These are phyloP conservation scores for Dastarcus helophoroides DNA, from an alignment of 2,888 invertebrate species.

Conservation along the genomic window DNA sequence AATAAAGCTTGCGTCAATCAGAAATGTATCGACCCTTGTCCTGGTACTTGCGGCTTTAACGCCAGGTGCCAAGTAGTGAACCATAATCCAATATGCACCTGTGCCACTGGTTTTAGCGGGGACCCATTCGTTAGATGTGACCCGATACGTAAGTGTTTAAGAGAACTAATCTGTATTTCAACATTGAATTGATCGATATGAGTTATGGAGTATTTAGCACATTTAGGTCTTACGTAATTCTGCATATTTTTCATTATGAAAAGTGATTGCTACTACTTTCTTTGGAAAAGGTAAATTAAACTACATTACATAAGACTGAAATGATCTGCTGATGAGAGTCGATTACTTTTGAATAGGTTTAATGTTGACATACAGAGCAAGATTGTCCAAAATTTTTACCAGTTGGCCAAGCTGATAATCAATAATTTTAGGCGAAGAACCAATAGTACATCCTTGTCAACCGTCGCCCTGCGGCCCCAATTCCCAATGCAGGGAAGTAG, in stretches of 20 bases:
- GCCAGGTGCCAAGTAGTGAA: conserved; percentile 43
- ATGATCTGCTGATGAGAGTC: neutral
- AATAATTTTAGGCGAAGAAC: conserved; percentile 20
- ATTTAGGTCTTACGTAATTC: neutral
- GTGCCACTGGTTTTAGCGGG: conserved; percentile 40
- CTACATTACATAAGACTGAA: conserved; percentile 1
- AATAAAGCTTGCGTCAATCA: conserved; percentile 44
- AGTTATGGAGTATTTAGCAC: neutral
- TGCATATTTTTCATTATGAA: neutral
- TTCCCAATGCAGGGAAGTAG: conserved; percentile 35
- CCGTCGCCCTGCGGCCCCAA: conserved; percentile 41
- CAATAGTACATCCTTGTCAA: conserved; percentile 36
- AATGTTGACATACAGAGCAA: too few relatives aligned
- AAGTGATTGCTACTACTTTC: neutral
- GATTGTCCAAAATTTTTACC: too few relatives aligned
- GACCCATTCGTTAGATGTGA: conserved; percentile 39
- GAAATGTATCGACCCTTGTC: conserved; percentile 46
- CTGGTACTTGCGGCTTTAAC: conserved; percentile 43
- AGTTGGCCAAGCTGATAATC: neutral
- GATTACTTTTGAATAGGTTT: neutral
- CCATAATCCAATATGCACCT: conserved; percentile 46
- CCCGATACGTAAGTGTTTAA: conserved; percentile 46
- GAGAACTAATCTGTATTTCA: conserved; percentile 5
- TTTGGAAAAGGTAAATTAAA: too few relatives aligned
- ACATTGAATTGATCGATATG: conserved; percentile 1